Conservation (phyloP, 2,113 vertebrate genomes). For the Nycticebus coucang region DNA sequence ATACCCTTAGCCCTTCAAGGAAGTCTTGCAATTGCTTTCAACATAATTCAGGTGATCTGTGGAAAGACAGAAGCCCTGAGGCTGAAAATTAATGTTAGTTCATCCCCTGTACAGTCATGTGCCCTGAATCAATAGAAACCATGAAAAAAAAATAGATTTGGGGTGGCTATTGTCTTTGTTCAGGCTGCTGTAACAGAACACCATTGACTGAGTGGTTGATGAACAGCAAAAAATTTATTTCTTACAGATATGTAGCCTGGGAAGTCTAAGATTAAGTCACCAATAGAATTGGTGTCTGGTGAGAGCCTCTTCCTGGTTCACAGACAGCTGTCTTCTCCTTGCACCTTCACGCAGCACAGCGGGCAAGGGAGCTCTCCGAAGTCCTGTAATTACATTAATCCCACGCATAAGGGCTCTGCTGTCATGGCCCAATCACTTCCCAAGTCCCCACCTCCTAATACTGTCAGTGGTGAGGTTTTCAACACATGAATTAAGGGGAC, state of each 20-base stretch:
- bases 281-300: background rate
- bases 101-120: background rate
- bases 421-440: background rate
- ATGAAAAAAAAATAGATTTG: slow-evolving; percentile 31
- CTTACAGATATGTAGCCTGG: background rate
- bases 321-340: background rate
- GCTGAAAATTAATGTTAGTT: slow-evolving; percentile 38
- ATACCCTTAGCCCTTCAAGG: background rate
- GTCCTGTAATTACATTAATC: background rate
- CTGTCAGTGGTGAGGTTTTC: background rate
- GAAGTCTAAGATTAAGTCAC: background rate
- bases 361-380: background rate
- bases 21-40: background rate
- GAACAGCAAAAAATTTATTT: background rate
- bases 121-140: background rate
- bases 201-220: background rate
- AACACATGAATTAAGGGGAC: background rate
- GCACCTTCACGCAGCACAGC: background rate
- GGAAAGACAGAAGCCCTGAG: background rate
- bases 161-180: background rate
- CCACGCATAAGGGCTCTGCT: background rate
- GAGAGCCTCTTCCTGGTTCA: background rate
- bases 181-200: background rate
- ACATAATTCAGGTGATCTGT: background rate
- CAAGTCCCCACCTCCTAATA: background rate